A percentile compares a stretch with the other conserved stretches of the same genome.
These are phyloP conservation scores for Athene cunicularia DNA, from an alignment of 2,113 vertebrate genomes.

Conservation along the genomic window DNA sequence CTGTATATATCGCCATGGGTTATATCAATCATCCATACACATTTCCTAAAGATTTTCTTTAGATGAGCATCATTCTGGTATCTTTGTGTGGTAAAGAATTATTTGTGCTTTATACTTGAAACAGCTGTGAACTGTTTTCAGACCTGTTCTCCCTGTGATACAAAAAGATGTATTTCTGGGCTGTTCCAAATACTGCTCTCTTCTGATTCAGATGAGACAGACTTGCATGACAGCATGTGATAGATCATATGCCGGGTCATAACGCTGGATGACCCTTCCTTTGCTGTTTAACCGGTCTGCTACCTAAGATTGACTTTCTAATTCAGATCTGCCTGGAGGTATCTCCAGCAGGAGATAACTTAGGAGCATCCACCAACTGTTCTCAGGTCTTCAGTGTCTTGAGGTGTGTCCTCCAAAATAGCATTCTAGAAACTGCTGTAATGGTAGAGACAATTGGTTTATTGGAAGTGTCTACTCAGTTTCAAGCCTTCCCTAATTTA, in stretches of 20 bases:
- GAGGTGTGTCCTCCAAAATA: background rate
- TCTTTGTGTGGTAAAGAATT: background rate
- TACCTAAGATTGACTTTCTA: background rate
- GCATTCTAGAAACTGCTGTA: conserved; percentile 13
- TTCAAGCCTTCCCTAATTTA: background rate
- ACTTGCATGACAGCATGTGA: background rate
- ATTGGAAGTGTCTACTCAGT: background rate
- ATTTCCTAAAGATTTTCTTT: background rate
- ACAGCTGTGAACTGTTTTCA: background rate
- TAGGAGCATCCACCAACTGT: background rate
- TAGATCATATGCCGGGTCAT: background rate
- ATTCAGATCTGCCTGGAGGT: background rate
- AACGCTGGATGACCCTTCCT: background rate
- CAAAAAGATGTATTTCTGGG: background rate
- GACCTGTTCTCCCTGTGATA: background rate
- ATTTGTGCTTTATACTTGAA: background rate
- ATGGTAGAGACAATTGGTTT: background rate
- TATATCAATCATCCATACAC: background rate
- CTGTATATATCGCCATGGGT: background rate
- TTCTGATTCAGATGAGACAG: background rate
- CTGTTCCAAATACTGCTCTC: background rate
- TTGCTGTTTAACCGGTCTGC: background rate
- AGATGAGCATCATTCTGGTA: background rate
- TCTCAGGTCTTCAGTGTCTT: background rate
- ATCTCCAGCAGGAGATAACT: background rate